Conservation (phyloP, 1,140 invertebrate species). For the Alviniconcha marisindica region DNA sequence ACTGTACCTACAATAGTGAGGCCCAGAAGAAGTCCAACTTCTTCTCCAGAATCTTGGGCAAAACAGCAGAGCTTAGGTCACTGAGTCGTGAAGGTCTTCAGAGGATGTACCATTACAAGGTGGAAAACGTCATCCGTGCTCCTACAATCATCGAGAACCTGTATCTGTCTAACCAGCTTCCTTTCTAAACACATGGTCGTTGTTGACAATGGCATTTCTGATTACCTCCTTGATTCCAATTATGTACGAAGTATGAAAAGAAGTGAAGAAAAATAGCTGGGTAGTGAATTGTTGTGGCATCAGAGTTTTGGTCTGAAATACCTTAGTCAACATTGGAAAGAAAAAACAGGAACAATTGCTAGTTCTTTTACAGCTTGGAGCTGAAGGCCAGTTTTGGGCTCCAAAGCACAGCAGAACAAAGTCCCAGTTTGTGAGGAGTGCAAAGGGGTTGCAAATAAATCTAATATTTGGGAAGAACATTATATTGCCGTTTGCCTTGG, state of each 20-base stretch:
- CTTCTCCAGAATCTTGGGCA: slow-evolving; percentile 92
- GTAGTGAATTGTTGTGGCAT: too few species aligned
- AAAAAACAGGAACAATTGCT: too few species aligned
- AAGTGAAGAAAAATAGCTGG: too few species aligned
- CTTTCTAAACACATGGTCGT: slow-evolving; percentile 85
- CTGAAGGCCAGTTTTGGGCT: too few species aligned
- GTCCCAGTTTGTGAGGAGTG: not conserved
- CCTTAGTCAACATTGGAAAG: too few species aligned
- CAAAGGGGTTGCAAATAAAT: not conserved
- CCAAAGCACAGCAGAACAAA: not conserved
- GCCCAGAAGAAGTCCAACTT: slow-evolving; percentile 92
- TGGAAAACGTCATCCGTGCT: slow-evolving; percentile 93
- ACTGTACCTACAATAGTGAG: slow-evolving; percentile 94
- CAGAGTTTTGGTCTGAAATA: too few species aligned
- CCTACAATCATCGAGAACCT: slow-evolving; percentile 95
- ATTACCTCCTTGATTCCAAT: too few species aligned
- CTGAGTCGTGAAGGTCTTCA: slow-evolving; percentile 95
- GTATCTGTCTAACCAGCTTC: slow-evolving; percentile 92
- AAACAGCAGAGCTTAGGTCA: slow-evolving; percentile 92
- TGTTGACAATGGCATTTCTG: too few species aligned
- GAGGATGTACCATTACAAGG: slow-evolving; percentile 90
- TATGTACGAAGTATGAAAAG: too few species aligned
- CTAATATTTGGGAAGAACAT: too few species aligned
- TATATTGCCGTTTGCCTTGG: not conserved
- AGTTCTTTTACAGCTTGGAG: too few species aligned